A percentile compares a stretch with the other conserved stretches of the same genome.
phyloP scores from a whole-genome alignment of 2,888 invertebrate genomes.

The Julus scandinavius region DNA sequence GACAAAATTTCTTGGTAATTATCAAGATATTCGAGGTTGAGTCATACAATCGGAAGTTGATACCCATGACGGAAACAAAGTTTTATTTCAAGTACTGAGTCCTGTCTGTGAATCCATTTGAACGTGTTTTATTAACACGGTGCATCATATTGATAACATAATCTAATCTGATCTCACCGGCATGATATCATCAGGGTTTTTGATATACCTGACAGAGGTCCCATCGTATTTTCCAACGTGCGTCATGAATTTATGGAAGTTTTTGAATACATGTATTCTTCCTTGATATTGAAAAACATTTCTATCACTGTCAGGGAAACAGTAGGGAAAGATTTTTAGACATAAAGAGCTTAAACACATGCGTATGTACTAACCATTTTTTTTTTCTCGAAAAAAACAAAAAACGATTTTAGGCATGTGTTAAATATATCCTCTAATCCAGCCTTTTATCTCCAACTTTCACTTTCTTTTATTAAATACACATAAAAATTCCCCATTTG shows the following conservation, averaged over 20 bases:
- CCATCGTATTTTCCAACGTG: neutral
- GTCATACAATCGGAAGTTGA: neutral
- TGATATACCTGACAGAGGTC: neutral
- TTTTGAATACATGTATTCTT: neutral
- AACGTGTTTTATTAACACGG: neutral
- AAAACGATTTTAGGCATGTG: too few species aligned
- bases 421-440: too few species aligned
- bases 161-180: neutral
- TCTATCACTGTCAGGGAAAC: too few species aligned
- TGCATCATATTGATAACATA: neutral
- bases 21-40: neutral
- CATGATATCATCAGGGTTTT: neutral
- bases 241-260: neutral
- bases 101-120: neutral
- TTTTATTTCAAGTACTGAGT: neutral
- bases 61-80: neutral
- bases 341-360: too few species aligned
- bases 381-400: too few species aligned
- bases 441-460: too few species aligned
- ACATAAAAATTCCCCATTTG: too few species aligned
- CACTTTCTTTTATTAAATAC: too few species aligned
- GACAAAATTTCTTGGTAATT: neutral
- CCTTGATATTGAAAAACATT: neutral
- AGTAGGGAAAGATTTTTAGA: too few species aligned
- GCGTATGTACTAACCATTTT: too few species aligned